Evolutionary conservation across 2,113 vertebrate species (phyloP), one percentile per base, ranked within the genome.

Genomic region (Pachypanchax playfairii): DNA sequence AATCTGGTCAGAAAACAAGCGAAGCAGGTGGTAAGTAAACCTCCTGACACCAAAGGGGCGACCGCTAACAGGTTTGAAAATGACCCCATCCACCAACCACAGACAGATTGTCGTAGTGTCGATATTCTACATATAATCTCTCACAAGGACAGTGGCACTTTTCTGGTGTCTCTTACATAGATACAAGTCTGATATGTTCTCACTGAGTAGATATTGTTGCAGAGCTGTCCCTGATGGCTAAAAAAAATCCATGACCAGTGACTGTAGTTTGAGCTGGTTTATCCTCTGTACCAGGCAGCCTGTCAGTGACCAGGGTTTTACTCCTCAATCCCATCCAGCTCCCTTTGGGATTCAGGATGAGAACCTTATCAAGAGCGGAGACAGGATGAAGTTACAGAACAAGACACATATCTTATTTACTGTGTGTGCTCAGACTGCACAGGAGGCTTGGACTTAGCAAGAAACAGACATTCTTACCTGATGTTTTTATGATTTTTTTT

Each of bases 391-490:
- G 85, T 91, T 88, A 86, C 83, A 10, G 68, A 77, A 74, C 33
- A 8, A 80, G 65, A 83, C 86, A 73, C 85, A 84, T 87, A 72
- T 92, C 87, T 90, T 89, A 88, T 93, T 91, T 85, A 87, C 86
- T 66, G 73, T 72, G 83, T 90, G 88, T 73, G 88, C 82, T 79
- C 76, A 79, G 77, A 78, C 76, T 63, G 68, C 79, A 66, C 54
- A 8, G 80, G 80, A 80, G 85, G 77, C 75, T 86, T 60, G 71
- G 68, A 79, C 75, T 80, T 76, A 75, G 75, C 62, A 62, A 79
- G 68, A 88, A 89, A 89, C 79, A 83, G 82, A 62, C 65, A 82
- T 85, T 83, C 84, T 63, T 88, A 71, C 69, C 56, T 53, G 61
- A 82, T 84, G 75, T 80, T 85, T 79, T 85, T 88, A 71, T n/a